These are phyloP conservation scores for Thaumetopoea pityocampa DNA, from an alignment of 1,140 invertebrate species.

Conservation along the genomic window DNA sequence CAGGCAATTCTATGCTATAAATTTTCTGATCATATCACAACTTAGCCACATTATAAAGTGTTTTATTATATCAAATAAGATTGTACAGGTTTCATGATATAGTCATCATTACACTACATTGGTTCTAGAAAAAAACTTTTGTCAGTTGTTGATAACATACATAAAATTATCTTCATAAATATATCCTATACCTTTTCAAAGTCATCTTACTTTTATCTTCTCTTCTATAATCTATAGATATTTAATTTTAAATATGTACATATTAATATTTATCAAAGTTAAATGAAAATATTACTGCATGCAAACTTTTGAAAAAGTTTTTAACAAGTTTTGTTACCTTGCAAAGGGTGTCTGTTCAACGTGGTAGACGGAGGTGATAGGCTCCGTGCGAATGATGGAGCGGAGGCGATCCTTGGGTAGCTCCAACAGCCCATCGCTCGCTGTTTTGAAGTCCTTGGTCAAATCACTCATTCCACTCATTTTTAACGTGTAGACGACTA, in stretches of 20 bases:
- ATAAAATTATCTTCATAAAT: too few species aligned
- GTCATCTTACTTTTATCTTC: too few species aligned
- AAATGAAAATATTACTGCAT: conserved; percentile 5
- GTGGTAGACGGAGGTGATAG: conserved; percentile 80
- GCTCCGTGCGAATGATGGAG: conserved; percentile 78
- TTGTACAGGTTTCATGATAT: too few species aligned
- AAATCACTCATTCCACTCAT: conserved; percentile 73
- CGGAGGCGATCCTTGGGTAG: conserved; percentile 77
- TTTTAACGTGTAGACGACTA: conserved; percentile 72
- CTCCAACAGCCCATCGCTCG: conserved; percentile 80
- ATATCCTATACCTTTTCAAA: too few species aligned
- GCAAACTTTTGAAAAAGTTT: conserved; percentile 1
- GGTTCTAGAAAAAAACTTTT: too few species aligned
- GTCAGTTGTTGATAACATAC: too few species aligned
- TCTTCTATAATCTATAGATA: too few species aligned
- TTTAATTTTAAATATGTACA: too few species aligned
- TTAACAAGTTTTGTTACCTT: conserved; percentile 65
- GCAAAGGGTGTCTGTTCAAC: conserved; percentile 83
- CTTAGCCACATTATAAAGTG: too few species aligned
- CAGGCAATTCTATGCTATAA: neutral
- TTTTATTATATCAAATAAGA: too few species aligned
- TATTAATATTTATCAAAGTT: conserved; percentile 3
- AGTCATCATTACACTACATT: too few species aligned
- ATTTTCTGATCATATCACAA: too few species aligned
- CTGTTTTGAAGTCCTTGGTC: conserved; percentile 69